A percentile compares a stretch with the other conserved stretches of the same genome.
Evolutionary conservation across 2,888 invertebrate genomes (phyloP).

Genomic region (Adineta ricciae): DNA sequence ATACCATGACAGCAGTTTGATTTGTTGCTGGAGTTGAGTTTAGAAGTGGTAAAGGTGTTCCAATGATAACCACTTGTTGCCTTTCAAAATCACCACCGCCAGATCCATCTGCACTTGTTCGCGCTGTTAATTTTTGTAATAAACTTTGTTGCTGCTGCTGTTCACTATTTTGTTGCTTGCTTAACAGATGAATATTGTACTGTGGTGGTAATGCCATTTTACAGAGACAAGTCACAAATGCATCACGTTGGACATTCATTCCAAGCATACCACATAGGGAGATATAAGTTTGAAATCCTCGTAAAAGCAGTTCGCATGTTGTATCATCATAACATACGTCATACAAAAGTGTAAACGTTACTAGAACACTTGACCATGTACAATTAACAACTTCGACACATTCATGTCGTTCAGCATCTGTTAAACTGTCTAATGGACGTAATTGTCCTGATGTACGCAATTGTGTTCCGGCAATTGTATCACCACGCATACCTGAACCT

Average conservation of each 20-base stretch:
- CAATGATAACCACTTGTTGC: slow-evolving; percentile 83
- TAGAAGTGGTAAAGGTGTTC: slow-evolving; percentile 77
- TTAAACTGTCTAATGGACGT: slow-evolving; percentile 14
- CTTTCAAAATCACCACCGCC: slow-evolving; percentile 21
- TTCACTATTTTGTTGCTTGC: slow-evolving; percentile 49
- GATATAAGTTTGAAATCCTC: slow-evolving; percentile 78
- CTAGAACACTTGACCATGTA: slow-evolving; percentile 15
- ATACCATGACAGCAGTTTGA: slow-evolving; percentile 75
- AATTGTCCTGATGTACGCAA: slow-evolving; percentile 17
- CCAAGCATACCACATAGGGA: slow-evolving; percentile 75
- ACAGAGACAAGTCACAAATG: slow-evolving; percentile 84
- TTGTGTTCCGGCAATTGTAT: slow-evolving; percentile 23
- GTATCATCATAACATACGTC: slow-evolving; percentile 71
- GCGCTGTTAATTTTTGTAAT: not conserved
- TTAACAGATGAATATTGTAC: slow-evolving; percentile 78
- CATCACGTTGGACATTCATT: slow-evolving; percentile 70
- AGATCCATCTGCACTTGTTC: not conserved
- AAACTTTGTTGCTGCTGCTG: slow-evolving; percentile 43
- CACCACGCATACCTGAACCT: slow-evolving; percentile 54
- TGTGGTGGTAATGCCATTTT: slow-evolving; percentile 89
- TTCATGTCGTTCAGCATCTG: not conserved
- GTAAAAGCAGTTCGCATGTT: slow-evolving; percentile 77
- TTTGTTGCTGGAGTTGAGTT: slow-evolving; percentile 59
- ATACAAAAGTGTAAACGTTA: slow-evolving; percentile 25
- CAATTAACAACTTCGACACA: slow-evolving; percentile 29